These are phyloP conservation scores for Tolypeutes matacus DNA, from an alignment of 2,797 vertebrate species.

Conservation along the genomic window DNA sequence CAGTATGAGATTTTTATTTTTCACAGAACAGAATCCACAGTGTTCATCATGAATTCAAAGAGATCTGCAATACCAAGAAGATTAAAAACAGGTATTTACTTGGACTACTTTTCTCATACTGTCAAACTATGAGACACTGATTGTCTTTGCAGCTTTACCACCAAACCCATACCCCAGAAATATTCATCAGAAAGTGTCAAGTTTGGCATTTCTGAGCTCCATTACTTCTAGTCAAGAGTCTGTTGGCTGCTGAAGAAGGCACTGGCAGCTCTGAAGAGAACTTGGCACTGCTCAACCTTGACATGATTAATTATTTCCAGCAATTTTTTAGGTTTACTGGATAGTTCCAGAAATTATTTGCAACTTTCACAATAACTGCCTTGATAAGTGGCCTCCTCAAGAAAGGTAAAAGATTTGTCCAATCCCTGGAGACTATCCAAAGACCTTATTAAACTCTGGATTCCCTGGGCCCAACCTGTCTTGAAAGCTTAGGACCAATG, in stretches of 20 bases:
- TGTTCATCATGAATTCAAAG: not conserved
- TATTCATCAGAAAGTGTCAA: not conserved
- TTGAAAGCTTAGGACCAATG: not conserved
- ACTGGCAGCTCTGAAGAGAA: not conserved
- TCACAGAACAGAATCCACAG: not conserved
- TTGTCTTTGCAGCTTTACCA: not conserved
- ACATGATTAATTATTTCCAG: constrained; percentile 25
- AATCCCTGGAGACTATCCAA: not conserved
- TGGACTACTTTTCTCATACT: not conserved
- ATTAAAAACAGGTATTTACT: constrained; percentile 33
- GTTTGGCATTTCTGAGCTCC: not conserved
- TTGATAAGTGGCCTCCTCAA: not conserved
- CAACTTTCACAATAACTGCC: not conserved
- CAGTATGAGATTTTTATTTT: constrained; percentile 38
- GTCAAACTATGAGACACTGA: not conserved
- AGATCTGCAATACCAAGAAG: not conserved
- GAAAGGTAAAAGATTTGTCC: not conserved
- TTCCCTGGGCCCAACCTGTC: not conserved
- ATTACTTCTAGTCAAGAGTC: not conserved
- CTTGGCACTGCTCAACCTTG: fast-evolving
- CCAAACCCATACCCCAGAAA: not conserved
- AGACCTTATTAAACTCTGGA: not conserved
- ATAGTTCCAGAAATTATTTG: not conserved
- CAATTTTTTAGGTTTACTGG: not conserved
- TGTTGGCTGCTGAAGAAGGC: not conserved